Evolutionary conservation across 2,113 vertebrate species (phyloP), one percentile per base, ranked within the genome.

Genomic region (Calidris pugnax): DNA sequence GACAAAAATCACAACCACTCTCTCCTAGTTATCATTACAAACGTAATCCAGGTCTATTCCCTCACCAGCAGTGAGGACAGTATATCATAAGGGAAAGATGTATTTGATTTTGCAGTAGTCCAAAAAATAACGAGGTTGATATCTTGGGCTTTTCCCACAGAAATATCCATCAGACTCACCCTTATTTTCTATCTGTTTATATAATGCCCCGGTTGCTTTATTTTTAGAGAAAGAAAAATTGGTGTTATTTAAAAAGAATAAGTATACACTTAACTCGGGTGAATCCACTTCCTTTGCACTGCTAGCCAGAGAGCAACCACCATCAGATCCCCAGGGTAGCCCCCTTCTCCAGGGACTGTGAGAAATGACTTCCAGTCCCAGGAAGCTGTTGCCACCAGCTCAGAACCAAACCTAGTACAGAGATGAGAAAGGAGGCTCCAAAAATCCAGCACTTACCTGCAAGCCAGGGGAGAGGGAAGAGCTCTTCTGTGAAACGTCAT

Each of bases 61-160:
- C 56, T 33, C 37, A 87, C 26, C 67, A 66, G 71, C 4, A 1
- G 4, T 0, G 0, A 87, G 74, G 74, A 64, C 26, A 39, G 10
- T 48, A 30, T 30, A 81, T 77, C 68, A 79, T n/a, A 85, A 76
- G 10, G 17, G 28, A 87, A 85, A 93, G 57, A 50, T 1, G 0
- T n/a, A 69, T 37, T 85, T 87, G 39, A 85, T 87, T 93, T 91
- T 94, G 69, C 72, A 82, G 24, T 62, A 89, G 69, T 75, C 41
- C 22, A 68, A 85, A 39, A 94, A 91, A 87, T 79, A 88, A 92
- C 13, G 23, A 90, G 33, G 33, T 51, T 86, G 35, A 56, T 32
- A 72, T 85, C 47, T 77, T 43, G 14, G 50, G 64, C 57, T 67
- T 86, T 87, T 84, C 60, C 62, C 67, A 66, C 33, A 72, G 66